Evolutionary conservation across 2,113 vertebrate species (phyloP).

Genomic region (Orientallactaga bullata): DNA sequence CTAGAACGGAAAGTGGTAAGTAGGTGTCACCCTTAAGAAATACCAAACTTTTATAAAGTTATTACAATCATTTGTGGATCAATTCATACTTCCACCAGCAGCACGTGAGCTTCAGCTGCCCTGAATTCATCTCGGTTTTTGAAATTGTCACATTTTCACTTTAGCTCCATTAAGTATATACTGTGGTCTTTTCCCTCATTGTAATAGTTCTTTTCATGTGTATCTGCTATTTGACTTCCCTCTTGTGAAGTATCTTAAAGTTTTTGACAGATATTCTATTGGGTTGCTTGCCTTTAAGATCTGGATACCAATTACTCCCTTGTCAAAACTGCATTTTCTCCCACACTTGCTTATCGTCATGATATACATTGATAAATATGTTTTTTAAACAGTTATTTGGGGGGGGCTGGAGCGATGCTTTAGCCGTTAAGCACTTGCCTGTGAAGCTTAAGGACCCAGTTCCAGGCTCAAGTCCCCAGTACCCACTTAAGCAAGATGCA

Average conservation of each 20-base stretch:
- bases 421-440: too few relatives aligned
- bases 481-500: too few relatives aligned
- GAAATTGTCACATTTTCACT: constrained; percentile 27
- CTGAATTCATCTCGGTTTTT: not conserved
- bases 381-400: too few relatives aligned
- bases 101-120: not conserved
- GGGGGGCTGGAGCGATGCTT: too few relatives aligned
- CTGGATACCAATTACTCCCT: not conserved
- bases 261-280: not conserved
- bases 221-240: not conserved
- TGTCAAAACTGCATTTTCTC: constrained; percentile 3
- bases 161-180: not conserved
- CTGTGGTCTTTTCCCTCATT: not conserved
- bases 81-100: not conserved
- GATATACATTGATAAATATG: too few relatives aligned
- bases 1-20: not conserved
- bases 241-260: constrained; percentile 26
- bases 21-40: not conserved
- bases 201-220: not conserved
- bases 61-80: not conserved
- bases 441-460: too few relatives aligned
- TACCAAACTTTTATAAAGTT: constrained; percentile 6
- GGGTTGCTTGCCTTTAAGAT: not conserved
- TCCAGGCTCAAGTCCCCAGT: too few relatives aligned
- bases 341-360: not conserved